Conservation (phyloP, 2,888 invertebrate species). For the Tetragonula carbonaria region DNA sequence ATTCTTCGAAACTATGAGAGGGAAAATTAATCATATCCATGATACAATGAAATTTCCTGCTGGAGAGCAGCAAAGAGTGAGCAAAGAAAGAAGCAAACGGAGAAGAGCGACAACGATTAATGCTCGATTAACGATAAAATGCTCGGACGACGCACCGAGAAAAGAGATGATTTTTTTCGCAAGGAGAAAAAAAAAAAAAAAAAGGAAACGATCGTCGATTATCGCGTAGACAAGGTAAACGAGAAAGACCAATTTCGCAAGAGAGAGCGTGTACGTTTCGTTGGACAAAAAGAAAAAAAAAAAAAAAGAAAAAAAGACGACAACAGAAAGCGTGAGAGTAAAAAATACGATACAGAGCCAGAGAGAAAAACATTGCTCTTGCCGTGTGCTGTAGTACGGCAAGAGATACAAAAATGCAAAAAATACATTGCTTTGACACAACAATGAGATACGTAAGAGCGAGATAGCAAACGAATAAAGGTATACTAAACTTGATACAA, state of each 20-base stretch:
- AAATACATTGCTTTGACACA: constrained; percentile 32
- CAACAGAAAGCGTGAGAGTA: constrained; percentile 29
- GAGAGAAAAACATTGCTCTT: constrained; percentile 9
- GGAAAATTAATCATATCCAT: background rate
- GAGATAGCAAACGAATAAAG: constrained; percentile 62
- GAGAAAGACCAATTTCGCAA: background rate
- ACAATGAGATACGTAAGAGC: constrained; percentile 27
- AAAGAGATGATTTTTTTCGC: background rate
- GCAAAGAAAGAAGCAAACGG: background rate
- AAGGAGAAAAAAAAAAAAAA: no score
- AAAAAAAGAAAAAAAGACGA: background rate
- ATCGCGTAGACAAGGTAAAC: background rate
- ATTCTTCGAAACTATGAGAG: background rate
- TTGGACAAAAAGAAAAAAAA: background rate
- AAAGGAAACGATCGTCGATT: background rate
- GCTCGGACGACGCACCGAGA: background rate
- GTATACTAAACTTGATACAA: constrained; percentile 59
- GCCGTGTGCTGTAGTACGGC: background rate
- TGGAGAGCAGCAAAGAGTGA: background rate
- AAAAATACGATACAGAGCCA: constrained; percentile 2
- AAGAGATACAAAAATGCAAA: background rate
- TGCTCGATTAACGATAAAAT: background rate
- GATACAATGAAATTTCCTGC: background rate
- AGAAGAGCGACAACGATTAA: background rate
- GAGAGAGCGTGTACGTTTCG: background rate